Base-by-base conservation (phyloP, 2,888 invertebrate genomes). In the Conus canariensis region DNA sequence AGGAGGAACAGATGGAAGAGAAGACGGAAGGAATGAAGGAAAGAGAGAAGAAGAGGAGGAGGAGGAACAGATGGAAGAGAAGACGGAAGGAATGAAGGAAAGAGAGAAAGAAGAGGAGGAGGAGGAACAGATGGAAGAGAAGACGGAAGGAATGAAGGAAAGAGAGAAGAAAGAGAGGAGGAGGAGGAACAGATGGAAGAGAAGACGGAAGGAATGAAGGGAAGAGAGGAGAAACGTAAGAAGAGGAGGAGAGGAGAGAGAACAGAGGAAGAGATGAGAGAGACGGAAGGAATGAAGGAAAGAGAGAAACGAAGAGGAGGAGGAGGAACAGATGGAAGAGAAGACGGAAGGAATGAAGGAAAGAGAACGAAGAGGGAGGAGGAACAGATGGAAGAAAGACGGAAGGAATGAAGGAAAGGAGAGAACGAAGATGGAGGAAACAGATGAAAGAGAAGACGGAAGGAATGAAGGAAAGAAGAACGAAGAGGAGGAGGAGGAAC, bases 331-430 rank as follows among this genome's bases (percentile, higher is more conserved):
- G 67, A 5, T 8, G 25, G 67, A 67, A 30, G 67, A 70, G 67
- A 30, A 87, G 87, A 87, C 30, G 67, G 87, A 67, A 30, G 56
- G 87, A 67, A 70, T 67, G 87, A 87, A 14, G 22, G 87, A 30
- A 45, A 45, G 80, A 45, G 8, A 80, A 12, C 12, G 30, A 45
- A 1, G 30, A 19, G 30, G 12, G 25, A 5, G 67, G 87, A 45
- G 67, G 30, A 12, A 30, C n/a, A n/a, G n/a, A n/a, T n/a, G n/a
- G n/a, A n/a, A n/a, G n/a, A n/a, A 12, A 45, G 67, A 87, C 56
- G 74, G 74, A 74, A n/a, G 22, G 70, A 70, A n/a, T 16, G 67
- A 67, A 19, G 19, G 67, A 67, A 19, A 67, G n/a, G 67, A 67
- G 67, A 67, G 67, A 60, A 60, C n/a, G n/a, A n/a, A n/a, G n/a